A percentile compares a stretch with the other conserved stretches of the same genome.
phyloP scores from a whole-genome alignment of 2,797 vertebrate species.

The Basileuterus tristriatus region DNA sequence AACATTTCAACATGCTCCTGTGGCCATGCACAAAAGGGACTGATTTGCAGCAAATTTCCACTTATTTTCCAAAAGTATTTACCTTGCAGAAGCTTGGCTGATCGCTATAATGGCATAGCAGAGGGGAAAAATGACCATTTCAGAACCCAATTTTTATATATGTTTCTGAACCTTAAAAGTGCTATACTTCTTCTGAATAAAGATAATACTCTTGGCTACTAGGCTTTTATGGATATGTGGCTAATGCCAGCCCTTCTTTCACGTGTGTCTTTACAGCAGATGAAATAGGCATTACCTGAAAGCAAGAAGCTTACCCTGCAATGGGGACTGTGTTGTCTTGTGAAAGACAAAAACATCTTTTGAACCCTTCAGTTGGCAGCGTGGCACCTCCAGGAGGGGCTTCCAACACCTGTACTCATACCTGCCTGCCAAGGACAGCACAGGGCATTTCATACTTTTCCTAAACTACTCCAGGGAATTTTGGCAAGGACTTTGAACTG shows the following conservation, averaged over 20 bases:
- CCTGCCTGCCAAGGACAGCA: slow-evolving; percentile 33
- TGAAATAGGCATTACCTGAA: not conserved
- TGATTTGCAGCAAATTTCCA: slow-evolving; percentile 99
- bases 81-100: slow-evolving; percentile 84
- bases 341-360: not conserved
- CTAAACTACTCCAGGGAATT: not conserved
- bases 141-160: slow-evolving; percentile 72
- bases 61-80: slow-evolving; percentile 99
- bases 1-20: slow-evolving; percentile 99
- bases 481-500: not conserved
- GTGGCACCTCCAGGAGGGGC: not conserved
- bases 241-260: slow-evolving; percentile 34
- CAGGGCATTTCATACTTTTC: not conserved
- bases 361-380: not conserved
- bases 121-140: slow-evolving; percentile 79
- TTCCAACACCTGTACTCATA: not conserved
- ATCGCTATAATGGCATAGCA: slow-evolving; percentile 79
- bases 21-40: slow-evolving; percentile 99
- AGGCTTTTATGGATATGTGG: slow-evolving; percentile 66
- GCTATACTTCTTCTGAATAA: slow-evolving; percentile 69
- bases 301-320: not conserved
- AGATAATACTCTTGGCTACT: slow-evolving; percentile 71
- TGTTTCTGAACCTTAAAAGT: slow-evolving; percentile 73
- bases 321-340: not conserved
- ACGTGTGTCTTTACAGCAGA: slow-evolving; percentile 22